Evolutionary conservation across 2,113 vertebrate genomes (phyloP), one percentile per base, ranked within the genome.

Genomic region (Phaethon lepturus): DNA sequence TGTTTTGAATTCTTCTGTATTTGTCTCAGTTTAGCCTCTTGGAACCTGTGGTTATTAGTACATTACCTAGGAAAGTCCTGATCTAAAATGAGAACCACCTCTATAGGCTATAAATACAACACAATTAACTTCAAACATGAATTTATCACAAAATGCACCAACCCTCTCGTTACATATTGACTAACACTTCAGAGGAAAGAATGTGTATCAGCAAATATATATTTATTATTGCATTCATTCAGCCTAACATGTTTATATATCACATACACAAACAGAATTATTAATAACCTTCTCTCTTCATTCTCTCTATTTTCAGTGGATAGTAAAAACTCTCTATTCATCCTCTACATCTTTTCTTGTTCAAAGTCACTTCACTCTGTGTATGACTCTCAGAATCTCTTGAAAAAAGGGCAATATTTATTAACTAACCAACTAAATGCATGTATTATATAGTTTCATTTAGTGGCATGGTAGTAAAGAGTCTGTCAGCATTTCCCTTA

Each of bases 41-140:
- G 95, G 92, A 98, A 98, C 97, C 98, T 96, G 94, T 55, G 80
- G 96, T 97, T 98, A 96, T 98, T 96, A 96, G 67, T 86, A 97
- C 96, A 98, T 98, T 98, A 96, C 93, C 94, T 96, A 97, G 93
- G 86, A 97, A 97, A 98, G 79, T 93, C 75, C 91, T 93, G 88
- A 66, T 97, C 93, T 94, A 81, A 97, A 98, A 96, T 93, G 88
- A 97, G 82, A 96, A 89, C 81, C 95, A 94, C 97, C 94, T 97
- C 92, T 96, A 90, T 69, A 71, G 95, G 96, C 97, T 95, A 95
- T 97, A 98, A 98, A 98, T 98, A 97, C 85, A 94, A 90, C 13
- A 86, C 93, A 98, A 98, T 98, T 98, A 98, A 95, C 95, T 93
- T 95, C 91, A 97, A 29, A 42, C 90, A 78, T 73, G 64, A 92